Base-by-base conservation (phyloP, 2,113 vertebrate species). In the Petroica traversi region DNA sequence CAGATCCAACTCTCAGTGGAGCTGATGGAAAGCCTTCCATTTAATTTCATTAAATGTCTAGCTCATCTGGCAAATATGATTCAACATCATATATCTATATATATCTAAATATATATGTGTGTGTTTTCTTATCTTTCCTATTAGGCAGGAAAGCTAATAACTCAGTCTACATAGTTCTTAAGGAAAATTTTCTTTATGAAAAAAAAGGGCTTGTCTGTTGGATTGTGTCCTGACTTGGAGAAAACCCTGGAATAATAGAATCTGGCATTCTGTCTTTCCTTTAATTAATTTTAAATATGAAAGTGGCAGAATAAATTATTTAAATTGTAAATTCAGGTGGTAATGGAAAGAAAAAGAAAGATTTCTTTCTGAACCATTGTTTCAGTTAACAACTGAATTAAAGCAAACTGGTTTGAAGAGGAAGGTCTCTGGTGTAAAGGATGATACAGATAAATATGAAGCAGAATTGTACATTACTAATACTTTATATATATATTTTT, bases 11-110 rank as follows among this genome's bases (percentile, higher is more conserved):
- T 95, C 89, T 93, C 91, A n/a, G 20, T 62, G 77, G 86, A 89
- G 20, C 61, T 67, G 69, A 59, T 64, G 64, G 89, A 93, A 93
- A 67, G 51, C 7, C 14, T 84, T 85, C 57, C n/a, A n/a, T n/a
- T n/a, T n/a, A n/a, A n/a, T n/a, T 96, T 91, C 54, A 91, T 81
- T 95, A 93, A 81, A 55, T 64, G 61, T 93, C 74, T 77, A 91
- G 61, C 89, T 96, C 86, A 97, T 95, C 83, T 93, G 89, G 61
- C 86, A 92, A 78, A 68, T 61, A 24, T 34, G 73, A 61, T 89
- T 28, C 34, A 84, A 63, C 25, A 64, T 78, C 36, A 38, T 58
- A 22, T 73, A 28, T 10, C 13, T 22, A 5, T 18, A 7, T 41
- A 15, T 18, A 14, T 8, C 5, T 8, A 5, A 38, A 9, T 33